Evolutionary conservation across 92 coral and sea anemone genomes (phyloP), one percentile per base, ranked within the genome.

Genomic region (Zoanthus solanderi): DNA sequence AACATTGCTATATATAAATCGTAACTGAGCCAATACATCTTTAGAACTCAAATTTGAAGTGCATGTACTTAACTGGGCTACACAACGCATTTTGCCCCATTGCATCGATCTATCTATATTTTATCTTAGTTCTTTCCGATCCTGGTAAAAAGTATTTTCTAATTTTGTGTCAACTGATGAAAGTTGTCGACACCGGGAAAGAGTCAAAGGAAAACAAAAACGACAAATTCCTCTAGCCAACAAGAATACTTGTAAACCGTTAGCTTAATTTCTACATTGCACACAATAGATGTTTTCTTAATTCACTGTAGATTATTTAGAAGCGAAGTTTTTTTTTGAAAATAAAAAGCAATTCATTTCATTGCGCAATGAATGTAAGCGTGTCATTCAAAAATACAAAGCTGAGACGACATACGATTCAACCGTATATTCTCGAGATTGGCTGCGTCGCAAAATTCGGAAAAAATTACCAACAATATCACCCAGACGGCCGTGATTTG

Each of bases 391-490:
- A 45, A 12, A 9, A 71, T 2, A 18, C 30, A 75, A 29, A 30
- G 14, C 3, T 30, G 45, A 29, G 5, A 46, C 52, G 14, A 9
- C 17, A 18, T 46, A 32, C 79, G 61, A 54, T n/a, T 74, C 4
- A 75, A 75, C 79, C 60, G 37, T 60, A 75, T 75, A 47, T 8
- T 11, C 79, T 18, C 61, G 79, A 46, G 28, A 10, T 75, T 54
- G 8, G 17, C 28, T 71, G 6, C 9, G 30, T 5, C 79, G 10
- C 56, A 74, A 18, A 72, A 72, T 7, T 53, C 52, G 77, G 77
- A 72, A 18, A 72, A 18, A 63, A n/a, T 5, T n/a, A 0, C 4
- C 69, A 2, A 23, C 18, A 74, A 13, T 45, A 28, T 28, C 31
- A 46, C 58, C 7, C 16, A 28, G 50, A 42, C n/a, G 42, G 45